phyloP scores from a whole-genome alignment of 2,797 vertebrate species.

The Spinus pinus region DNA sequence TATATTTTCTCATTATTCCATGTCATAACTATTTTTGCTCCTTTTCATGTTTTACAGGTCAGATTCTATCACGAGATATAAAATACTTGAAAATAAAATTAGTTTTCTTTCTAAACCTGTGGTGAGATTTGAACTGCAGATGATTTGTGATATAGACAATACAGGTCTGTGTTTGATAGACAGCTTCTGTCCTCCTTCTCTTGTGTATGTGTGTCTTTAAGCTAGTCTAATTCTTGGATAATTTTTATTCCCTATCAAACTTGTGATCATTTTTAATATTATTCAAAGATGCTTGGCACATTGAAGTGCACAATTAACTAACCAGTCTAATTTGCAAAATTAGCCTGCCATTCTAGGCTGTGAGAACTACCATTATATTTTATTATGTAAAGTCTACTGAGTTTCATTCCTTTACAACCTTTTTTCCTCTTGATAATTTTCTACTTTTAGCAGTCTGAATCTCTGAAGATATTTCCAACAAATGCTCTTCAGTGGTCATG shows the following conservation, averaged over 20 bases:
- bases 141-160: background rate
- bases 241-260: background rate
- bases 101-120: background rate
- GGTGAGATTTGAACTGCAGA: background rate
- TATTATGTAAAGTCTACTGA: slow-evolving; percentile 59
- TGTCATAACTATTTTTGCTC: background rate
- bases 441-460: slow-evolving; percentile 40
- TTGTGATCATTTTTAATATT: slow-evolving; percentile 2
- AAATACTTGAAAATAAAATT: background rate
- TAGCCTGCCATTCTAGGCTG: slow-evolving; percentile 1
- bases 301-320: slow-evolving; percentile 45
- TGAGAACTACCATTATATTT: slow-evolving; percentile 53
- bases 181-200: background rate
- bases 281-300: slow-evolving; percentile 5
- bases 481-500: slow-evolving; percentile 61
- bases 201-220: background rate
- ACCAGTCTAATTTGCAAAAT: slow-evolving; percentile 42
- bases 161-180: background rate
- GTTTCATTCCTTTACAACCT: slow-evolving; percentile 57
- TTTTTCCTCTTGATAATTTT: slow-evolving; percentile 55
- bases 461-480: slow-evolving; percentile 56
- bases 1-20: background rate
- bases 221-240: background rate
- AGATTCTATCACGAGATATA: background rate
- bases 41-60: background rate